Evolutionary conservation across 2,888 invertebrate genomes (phyloP).

Genomic region (Meghimatium bilineatum): DNA sequence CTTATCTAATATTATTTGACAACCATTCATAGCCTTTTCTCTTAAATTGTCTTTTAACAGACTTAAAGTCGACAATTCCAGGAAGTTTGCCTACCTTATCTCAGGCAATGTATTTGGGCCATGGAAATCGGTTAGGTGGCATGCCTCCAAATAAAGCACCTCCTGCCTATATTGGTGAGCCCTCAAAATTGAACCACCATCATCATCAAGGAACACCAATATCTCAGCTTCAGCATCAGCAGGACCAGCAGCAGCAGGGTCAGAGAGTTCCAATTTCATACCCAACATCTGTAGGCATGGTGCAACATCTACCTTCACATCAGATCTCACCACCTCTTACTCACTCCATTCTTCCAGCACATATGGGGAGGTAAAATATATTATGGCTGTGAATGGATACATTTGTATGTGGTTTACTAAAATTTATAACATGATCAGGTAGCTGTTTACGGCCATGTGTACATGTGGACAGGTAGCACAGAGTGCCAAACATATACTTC

Average conservation of each 20-base stretch:
- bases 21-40: background rate
- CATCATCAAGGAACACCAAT: conserved; percentile 56
- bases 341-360: conserved; percentile 63
- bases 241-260: conserved; percentile 49
- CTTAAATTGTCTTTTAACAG: background rate
- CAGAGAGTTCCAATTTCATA: conserved; percentile 36
- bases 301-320: conserved; percentile 56
- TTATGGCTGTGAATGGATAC: background rate
- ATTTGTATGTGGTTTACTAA: background rate
- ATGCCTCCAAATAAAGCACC: conserved; percentile 48
- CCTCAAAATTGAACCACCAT: conserved; percentile 68
- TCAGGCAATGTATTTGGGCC: conserved; percentile 60
- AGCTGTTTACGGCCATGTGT: no score
- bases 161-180: conserved; percentile 55
- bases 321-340: conserved; percentile 62
- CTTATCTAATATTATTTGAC: background rate
- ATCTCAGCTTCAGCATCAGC: conserved; percentile 43
- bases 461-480: no score
- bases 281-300: conserved; percentile 52
- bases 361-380: conserved; percentile 62
- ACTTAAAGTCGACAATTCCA: conserved; percentile 45
- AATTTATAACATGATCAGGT: background rate
- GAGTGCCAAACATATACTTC: no score
- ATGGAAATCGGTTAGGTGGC: conserved; percentile 54
- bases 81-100: conserved; percentile 55